phyloP scores from a whole-genome alignment of 2,113 vertebrate species.

The Ceratotherium simum region DNA sequence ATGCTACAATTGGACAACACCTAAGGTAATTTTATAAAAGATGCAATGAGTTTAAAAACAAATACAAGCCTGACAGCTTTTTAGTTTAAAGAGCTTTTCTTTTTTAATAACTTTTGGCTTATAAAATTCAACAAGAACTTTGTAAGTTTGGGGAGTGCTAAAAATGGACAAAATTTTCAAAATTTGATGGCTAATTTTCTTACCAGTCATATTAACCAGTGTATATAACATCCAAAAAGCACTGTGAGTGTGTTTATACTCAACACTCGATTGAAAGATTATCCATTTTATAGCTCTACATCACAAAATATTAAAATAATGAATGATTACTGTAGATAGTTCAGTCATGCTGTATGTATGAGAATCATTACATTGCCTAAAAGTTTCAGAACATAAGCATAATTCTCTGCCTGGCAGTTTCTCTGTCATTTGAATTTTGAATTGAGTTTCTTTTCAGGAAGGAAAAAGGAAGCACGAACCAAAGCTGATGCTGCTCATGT shows the following conservation, averaged over 20 bases:
- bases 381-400: background rate
- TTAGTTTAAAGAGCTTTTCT: background rate
- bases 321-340: background rate
- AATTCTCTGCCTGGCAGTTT: background rate
- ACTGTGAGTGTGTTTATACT: background rate
- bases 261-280: background rate
- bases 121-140: conserved; percentile 42
- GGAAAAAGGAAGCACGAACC: conserved; percentile 66
- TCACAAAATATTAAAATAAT: conserved; percentile 46
- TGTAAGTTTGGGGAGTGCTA: background rate
- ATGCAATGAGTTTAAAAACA: background rate
- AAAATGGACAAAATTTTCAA: conserved; percentile 24
- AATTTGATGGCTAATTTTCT: conserved; percentile 18
- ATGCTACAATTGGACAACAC: background rate
- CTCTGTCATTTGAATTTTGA: conserved; percentile 20
- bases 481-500: conserved; percentile 67
- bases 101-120: background rate
- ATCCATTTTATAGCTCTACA: background rate
- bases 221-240: background rate
- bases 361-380: background rate
- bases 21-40: background rate
- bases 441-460: conserved; percentile 79
- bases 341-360: background rate
- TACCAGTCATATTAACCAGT: background rate
- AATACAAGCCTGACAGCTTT: background rate